These are phyloP conservation scores for Pyrocephalus nanus DNA, from an alignment of 2,797 vertebrate species.

Conservation along the genomic window DNA sequence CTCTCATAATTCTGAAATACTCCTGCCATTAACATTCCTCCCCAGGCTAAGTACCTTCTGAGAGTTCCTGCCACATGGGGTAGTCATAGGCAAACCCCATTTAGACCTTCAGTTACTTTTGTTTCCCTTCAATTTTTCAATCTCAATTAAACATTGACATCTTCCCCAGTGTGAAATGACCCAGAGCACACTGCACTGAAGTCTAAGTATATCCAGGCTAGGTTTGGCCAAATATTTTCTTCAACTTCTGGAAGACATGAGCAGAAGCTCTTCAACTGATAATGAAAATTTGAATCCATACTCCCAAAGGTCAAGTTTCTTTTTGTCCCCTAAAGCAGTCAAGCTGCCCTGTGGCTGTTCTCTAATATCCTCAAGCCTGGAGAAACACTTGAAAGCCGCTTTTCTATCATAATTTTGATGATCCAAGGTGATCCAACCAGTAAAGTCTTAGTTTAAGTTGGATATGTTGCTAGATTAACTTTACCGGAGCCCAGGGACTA, in stretches of 20 bases:
- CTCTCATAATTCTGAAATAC: background rate
- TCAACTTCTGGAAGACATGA: background rate
- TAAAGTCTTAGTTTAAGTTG: background rate
- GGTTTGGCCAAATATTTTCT: background rate
- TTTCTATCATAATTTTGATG: background rate
- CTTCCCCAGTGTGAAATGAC: background rate
- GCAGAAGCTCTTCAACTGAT: background rate
- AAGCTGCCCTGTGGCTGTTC: background rate
- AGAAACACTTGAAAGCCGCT: background rate
- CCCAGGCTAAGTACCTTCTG: background rate
- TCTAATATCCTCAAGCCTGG: background rate
- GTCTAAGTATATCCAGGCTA: background rate
- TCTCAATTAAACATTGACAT: constrained; percentile 20
- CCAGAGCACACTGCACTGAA: background rate
- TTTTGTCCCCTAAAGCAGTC: background rate
- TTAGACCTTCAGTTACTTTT: background rate
- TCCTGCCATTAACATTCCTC: background rate
- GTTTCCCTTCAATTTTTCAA: constrained; percentile 24
- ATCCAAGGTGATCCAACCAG: background rate
- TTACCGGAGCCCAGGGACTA: background rate
- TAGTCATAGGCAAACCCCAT: background rate
- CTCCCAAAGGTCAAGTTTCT: background rate
- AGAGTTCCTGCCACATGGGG: background rate
- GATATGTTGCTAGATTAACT: background rate
- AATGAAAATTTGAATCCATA: background rate